A percentile compares a stretch with the other conserved stretches of the same genome.
phyloP scores from a whole-genome alignment of 2,888 invertebrate species.

The Limnephilus lunatus region DNA sequence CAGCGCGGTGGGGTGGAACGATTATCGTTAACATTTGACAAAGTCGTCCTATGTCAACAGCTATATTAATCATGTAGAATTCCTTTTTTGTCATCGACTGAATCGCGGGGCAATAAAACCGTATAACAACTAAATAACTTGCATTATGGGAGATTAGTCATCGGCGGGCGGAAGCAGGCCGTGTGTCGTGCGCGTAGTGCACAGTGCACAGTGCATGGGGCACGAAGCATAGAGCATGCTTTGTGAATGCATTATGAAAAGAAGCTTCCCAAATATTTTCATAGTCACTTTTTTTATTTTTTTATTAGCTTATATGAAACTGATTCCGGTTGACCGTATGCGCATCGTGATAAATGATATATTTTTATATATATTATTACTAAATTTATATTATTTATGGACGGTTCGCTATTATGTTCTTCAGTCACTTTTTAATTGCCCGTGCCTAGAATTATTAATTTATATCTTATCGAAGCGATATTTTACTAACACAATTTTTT shows the following conservation, averaged over 20 bases:
- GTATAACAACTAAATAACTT: slow-evolving; percentile 52
- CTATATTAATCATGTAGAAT: slow-evolving; percentile 45
- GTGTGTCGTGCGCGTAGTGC: slow-evolving; percentile 22
- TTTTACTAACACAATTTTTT: too few relatives aligned
- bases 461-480: too few relatives aligned
- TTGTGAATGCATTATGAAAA: slow-evolving; percentile 15
- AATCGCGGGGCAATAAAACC: slow-evolving; percentile 51
- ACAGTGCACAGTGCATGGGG: neutral
- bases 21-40: slow-evolving; percentile 31
- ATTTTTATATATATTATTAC: neutral
- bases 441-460: neutral
- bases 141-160: slow-evolving; percentile 59
- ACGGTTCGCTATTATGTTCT: neutral
- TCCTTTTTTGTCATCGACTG: slow-evolving; percentile 53
- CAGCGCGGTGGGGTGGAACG: slow-evolving; percentile 3
- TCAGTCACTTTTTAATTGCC: neutral
- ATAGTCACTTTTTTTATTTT: neutral
- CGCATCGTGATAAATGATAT: neutral
- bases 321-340: too few relatives aligned
- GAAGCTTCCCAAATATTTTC: slow-evolving; percentile 30
- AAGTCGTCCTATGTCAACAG: slow-evolving; percentile 47
- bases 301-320: too few relatives aligned
- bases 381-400: neutral
- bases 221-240: neutral
- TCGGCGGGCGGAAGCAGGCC: slow-evolving; percentile 57